Evolutionary conservation across 2,113 vertebrate species (phyloP).

Genomic region (Myiagra hebetior): DNA sequence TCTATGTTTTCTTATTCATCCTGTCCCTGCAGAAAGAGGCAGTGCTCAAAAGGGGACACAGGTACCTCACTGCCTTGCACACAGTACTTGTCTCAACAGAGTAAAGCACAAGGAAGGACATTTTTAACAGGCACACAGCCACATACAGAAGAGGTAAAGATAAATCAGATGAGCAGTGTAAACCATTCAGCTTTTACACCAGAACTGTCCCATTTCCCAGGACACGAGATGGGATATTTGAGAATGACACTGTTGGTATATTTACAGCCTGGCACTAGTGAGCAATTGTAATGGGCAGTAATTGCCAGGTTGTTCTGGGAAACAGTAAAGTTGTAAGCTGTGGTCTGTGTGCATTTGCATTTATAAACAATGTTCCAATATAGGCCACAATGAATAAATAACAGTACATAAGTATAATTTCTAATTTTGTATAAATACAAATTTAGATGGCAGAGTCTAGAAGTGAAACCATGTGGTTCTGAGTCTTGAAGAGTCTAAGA

Average conservation of each 20-base stretch:
- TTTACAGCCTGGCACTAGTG: neutral
- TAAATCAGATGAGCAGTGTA: neutral
- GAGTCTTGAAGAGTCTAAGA: neutral
- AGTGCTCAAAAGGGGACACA: neutral
- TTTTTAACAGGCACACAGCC: neutral
- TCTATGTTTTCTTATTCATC: neutral
- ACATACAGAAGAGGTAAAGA: neutral
- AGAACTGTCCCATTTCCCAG: neutral
- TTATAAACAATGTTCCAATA: neutral
- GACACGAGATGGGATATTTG: neutral
- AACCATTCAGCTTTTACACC: neutral
- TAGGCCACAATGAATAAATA: neutral
- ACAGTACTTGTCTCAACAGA: neutral
- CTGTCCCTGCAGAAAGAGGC: neutral
- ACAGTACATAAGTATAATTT: neutral
- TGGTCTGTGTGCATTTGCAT: neutral
- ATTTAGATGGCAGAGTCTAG: neutral
- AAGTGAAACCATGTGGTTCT: neutral
- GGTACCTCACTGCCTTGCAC: neutral
- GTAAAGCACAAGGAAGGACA: neutral
- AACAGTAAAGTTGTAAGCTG: neutral
- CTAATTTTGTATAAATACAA: neutral
- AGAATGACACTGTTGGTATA: accelerated
- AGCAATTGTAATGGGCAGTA: neutral
- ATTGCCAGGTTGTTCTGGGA: neutral